Base-by-base conservation (phyloP, 2,113 vertebrate species). In the Rhabdomys dilectus region DNA sequence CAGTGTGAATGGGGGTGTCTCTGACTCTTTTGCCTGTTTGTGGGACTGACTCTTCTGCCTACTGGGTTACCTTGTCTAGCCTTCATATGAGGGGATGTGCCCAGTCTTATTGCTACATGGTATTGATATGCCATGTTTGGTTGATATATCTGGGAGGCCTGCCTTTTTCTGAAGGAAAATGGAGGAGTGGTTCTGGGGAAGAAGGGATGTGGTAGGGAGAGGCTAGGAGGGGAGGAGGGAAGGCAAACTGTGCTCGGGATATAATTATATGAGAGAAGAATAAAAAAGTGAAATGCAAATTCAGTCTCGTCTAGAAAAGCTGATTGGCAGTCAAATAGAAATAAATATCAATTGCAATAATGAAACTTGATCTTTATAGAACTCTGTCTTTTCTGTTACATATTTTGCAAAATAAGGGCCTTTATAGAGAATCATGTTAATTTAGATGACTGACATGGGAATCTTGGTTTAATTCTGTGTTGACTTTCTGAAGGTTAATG, bases 381-480 rank as follows among this genome's bases (percentile, higher is more conserved):
- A 56, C 36, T 94, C 53, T 70, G 24, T 62, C 42, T 89, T 89
- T 89, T 75, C 12, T 58, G n/a, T 73, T 73, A 21, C 34, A 84
- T 34, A n/a, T 89, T 90, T 96, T 95, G 31, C 22, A 91, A 96
- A 88, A 21, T 87, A 56, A 93, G 21, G 4, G 66, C 24, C 51
- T 85, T 91, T 94, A 82, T 66, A 36, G 66, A 88, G n/a, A 87
- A 75, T 22, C 11, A 53, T 87, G 21, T 68, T 94, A 42, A 91
- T 78, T 77, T 2, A 91, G 42, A 19, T 89, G 68, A 91, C 24
- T 85, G 48, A 88, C 72, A 4, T 0, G 91, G 84, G 39, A 73
- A 89, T 58, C 2, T 39, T 8, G 22, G 2, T n/a, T 95, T 66
- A 56, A 70, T 24, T 42, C 53, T 36, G 53, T 78, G 13, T 51